These are phyloP conservation scores for Sebastes steindachneri DNA, from an alignment of 2,797 vertebrate species.

Conservation along the genomic window DNA sequence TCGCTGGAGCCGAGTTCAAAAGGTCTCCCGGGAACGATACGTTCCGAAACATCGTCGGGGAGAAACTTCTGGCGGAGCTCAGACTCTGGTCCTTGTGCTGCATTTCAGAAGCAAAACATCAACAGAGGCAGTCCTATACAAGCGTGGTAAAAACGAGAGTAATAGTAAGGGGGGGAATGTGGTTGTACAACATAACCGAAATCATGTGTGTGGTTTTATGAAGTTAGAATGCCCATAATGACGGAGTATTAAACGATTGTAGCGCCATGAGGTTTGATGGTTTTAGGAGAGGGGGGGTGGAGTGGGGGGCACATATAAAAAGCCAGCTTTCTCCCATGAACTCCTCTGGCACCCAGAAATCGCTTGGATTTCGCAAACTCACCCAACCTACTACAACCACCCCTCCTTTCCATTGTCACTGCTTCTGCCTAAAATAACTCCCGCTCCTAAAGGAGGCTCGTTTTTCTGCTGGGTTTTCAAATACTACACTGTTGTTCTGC, in stretches of 20 bases:
- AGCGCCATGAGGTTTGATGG: constrained; percentile 75
- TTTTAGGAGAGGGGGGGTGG: constrained; percentile 30
- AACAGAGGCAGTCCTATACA: constrained; percentile 43
- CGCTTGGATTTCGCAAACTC: constrained; percentile 68
- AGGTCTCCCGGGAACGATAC: constrained; percentile 40
- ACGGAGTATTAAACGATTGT: constrained; percentile 78
- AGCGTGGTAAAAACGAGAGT: constrained; percentile 38
- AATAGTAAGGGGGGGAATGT: constrained; percentile 45
- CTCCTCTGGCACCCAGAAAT: constrained; percentile 70
- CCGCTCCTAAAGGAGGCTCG: constrained; percentile 40
- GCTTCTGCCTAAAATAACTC: constrained; percentile 66
- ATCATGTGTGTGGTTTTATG: constrained; percentile 80
- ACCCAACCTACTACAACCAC: constrained; percentile 53
- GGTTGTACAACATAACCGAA: constrained; percentile 74
- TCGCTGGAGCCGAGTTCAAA: constrained; percentile 45
- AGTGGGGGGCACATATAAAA: constrained; percentile 43
- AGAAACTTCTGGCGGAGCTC: constrained; percentile 3
- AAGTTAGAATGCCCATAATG: constrained; percentile 77
- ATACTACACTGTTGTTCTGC: constrained; percentile 58
- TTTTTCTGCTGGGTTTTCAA: constrained; percentile 66
- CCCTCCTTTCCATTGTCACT: constrained; percentile 64
- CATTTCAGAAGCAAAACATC: constrained; percentile 45
- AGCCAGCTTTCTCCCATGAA: constrained; percentile 73
- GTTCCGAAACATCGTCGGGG: not conserved
- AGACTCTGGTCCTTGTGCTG: not conserved